A percentile compares a stretch with the other conserved stretches of the same genome.
phyloP scores from a whole-genome alignment of 2,797 vertebrate genomes.

The Margarornis squamiger region DNA sequence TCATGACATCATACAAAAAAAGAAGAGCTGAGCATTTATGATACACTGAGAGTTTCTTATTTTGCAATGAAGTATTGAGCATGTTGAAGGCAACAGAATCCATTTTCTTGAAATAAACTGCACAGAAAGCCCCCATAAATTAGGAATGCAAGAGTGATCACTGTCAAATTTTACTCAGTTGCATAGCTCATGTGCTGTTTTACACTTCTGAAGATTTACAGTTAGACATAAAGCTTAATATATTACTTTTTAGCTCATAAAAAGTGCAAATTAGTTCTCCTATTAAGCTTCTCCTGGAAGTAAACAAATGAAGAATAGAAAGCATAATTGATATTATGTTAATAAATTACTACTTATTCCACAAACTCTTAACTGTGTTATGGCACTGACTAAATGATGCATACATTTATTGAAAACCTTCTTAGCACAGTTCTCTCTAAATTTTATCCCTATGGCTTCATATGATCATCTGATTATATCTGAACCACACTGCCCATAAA shows the following conservation, averaged over 20 bases:
- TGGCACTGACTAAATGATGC: neutral
- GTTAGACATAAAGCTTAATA: conserved; percentile 41
- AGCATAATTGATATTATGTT: neutral
- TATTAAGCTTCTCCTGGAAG: neutral
- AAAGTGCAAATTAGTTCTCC: conserved; percentile 14
- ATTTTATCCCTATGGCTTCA: neutral
- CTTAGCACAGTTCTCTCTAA: neutral
- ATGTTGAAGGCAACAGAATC: neutral
- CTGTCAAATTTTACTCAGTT: neutral
- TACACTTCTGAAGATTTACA: conserved; percentile 31
- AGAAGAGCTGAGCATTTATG: neutral
- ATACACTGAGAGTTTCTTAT: neutral
- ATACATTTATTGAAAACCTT: neutral
- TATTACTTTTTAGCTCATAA: conserved; percentile 41
- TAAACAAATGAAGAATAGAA: neutral
- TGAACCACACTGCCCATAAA: neutral
- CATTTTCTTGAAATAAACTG: neutral
- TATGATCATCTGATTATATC: neutral
- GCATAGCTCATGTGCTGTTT: neutral
- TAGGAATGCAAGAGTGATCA: neutral
- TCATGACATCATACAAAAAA: neutral
- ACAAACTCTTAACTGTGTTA: neutral
- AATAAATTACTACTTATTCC: conserved; percentile 24
- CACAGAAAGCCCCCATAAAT: neutral
- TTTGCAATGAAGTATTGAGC: neutral